Conservation (phyloP, 2,888 invertebrate genomes). For the Blomia tropicalis region DNA sequence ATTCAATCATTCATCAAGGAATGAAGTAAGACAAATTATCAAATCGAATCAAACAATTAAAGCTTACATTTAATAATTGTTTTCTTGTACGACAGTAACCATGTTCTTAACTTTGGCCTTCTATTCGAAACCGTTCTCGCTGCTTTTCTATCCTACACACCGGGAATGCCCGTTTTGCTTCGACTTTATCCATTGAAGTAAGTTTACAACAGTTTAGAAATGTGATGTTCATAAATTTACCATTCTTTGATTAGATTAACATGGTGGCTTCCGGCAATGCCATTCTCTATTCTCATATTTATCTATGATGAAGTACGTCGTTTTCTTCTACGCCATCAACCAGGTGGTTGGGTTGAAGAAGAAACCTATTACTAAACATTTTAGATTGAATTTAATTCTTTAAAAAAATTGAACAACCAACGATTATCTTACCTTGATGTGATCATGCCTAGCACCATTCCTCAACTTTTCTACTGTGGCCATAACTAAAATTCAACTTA, state of each 20-base stretch:
- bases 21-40: conserved; percentile 35
- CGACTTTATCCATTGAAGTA: conserved; percentile 38
- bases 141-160: conserved; percentile 40
- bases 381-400: too few relatives aligned
- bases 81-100: conserved; percentile 37
- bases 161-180: conserved; percentile 37
- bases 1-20: conserved; percentile 39
- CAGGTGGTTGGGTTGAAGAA: conserved; percentile 95
- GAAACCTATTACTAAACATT: conserved; percentile 76
- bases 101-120: conserved; percentile 37
- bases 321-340: conserved; percentile 88
- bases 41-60: neutral
- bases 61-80: neutral
- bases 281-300: conserved; percentile 95
- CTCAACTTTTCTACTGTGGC: neutral
- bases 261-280: conserved; percentile 97
- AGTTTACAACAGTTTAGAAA: neutral
- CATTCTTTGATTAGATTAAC: conserved; percentile 55
- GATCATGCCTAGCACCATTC: neutral
- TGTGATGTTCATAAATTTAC: neutral
- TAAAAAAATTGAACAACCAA: neutral
- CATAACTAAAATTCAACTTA: too few relatives aligned
- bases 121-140: conserved; percentile 40
- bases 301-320: conserved; percentile 95
- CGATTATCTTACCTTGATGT: neutral